Conservation (phyloP, 2,113 vertebrate genomes). For the Microcebus lehilahytsara region DNA sequence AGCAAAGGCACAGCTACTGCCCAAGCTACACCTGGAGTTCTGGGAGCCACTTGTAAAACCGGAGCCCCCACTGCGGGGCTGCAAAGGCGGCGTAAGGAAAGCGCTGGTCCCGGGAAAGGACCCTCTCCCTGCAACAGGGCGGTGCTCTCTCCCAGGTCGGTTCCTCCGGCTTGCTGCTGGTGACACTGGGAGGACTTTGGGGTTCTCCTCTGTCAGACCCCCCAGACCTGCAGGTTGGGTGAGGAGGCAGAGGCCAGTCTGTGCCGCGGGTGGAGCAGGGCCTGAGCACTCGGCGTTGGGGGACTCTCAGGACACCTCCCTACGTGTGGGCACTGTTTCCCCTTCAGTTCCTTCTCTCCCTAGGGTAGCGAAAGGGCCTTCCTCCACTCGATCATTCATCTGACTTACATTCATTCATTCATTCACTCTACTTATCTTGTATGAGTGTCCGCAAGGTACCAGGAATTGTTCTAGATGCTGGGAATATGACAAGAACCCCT, state of each 20-base stretch:
- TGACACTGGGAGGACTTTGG: neutral
- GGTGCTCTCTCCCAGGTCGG: rapidly evolving
- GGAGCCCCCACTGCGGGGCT: rapidly evolving
- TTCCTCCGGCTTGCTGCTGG: neutral
- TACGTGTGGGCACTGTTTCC: rapidly evolving
- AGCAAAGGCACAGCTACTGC: neutral
- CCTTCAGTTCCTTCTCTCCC: neutral
- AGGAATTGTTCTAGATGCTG: neutral
- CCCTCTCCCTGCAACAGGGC: neutral
- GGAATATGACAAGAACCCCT: neutral
- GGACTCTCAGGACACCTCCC: no score
- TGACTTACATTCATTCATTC: neutral
- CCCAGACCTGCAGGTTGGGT: neutral
- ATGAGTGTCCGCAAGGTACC: neutral
- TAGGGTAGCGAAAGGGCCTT: neutral
- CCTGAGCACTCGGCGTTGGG: neutral
- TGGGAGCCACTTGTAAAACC: neutral
- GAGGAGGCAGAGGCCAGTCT: neutral
- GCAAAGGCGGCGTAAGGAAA: neutral
- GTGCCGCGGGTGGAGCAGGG: rapidly evolving
- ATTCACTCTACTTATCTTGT: neutral
- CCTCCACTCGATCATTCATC: neutral
- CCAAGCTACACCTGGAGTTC: neutral
- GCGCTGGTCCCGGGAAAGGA: neutral
- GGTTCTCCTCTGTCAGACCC: neutral